phyloP scores from a whole-genome alignment of 2,797 vertebrate genomes.

The Rachycentron canadum region DNA sequence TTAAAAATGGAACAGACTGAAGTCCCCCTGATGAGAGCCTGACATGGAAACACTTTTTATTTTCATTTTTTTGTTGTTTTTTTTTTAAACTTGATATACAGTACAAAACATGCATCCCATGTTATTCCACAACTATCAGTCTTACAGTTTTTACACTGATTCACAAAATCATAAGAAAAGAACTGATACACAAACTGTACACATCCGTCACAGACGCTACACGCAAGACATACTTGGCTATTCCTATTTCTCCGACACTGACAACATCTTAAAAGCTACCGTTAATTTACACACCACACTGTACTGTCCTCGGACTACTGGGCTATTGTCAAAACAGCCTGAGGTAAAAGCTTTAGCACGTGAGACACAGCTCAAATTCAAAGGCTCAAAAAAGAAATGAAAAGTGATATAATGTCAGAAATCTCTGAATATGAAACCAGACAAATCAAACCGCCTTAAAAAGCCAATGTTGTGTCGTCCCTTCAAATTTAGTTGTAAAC shows the following conservation, averaged over 20 bases:
- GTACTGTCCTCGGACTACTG: constrained; percentile 72
- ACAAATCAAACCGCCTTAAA: constrained; percentile 38
- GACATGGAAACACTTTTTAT: constrained; percentile 66
- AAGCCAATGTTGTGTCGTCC: constrained; percentile 44
- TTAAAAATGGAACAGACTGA: constrained; percentile 68
- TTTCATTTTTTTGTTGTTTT: neutral
- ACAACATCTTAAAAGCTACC: constrained; percentile 72
- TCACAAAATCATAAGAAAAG: constrained; percentile 70
- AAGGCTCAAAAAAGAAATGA: constrained; percentile 61
- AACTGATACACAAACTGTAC: constrained; percentile 69
- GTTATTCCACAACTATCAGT: constrained; percentile 76
- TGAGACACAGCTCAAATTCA: constrained; percentile 74
- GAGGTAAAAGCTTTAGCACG: constrained; percentile 82
- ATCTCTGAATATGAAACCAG: constrained; percentile 40
- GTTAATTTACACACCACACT: constrained; percentile 70
- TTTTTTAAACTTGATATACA: constrained; percentile 69
- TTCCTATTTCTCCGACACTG: constrained; percentile 74
- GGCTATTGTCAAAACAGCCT: constrained; percentile 78
- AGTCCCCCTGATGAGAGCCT: constrained; percentile 60
- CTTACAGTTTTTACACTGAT: constrained; percentile 77
- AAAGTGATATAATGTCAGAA: constrained; percentile 58
- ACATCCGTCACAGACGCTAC: constrained; percentile 79
- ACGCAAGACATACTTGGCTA: constrained; percentile 78
- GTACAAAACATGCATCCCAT: constrained; percentile 85
- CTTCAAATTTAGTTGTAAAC: constrained; percentile 57